Base-by-base conservation (phyloP, 2,888 invertebrate species). In the Archips crataeganus region DNA sequence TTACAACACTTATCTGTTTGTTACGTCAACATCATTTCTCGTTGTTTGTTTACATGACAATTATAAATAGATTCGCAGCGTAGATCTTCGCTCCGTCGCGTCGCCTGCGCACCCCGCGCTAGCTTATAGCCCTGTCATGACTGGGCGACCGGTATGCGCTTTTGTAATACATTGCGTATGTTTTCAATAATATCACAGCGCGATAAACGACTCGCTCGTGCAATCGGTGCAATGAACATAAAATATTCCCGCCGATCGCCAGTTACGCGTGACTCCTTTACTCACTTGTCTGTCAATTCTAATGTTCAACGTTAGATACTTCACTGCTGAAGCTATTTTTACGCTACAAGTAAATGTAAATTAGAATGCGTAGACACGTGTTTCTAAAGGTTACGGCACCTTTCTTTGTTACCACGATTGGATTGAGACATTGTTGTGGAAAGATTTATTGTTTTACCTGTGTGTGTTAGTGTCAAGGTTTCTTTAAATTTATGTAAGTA, bases 21-120 rank as follows among this genome's bases (percentile, higher is more conserved):
- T 63, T 47, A 64, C 51, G 45, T 70, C 70, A 74, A 67, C n/a
- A 42, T 64, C 74, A 70, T 65, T 70, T 23, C 65, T 49, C 64
- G 59, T 67, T 67, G 60, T 71, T 71, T 71, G 64, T 75, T 75
- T 75, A 71, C 70, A 59, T 32, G 57, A 34, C 42, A 34, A 8
- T 34, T 60, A 71, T 64, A 71, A 68, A 75, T 75, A 75, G 59
- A 71, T 69, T 60, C 23, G 36, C 64, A 65, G 64, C 64, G 36
- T 61, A 32, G 72, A 68, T 63, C 61, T 45, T 67, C 57, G 15
- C 62, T 45, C 61, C 6, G 42, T 49, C 71, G 32, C 45, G 42
- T 45, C 67, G 57, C 57, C 36, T n/a, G 64, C 49, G 69, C 64
- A 64, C 51, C 32, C 13, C 23, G 39, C 8, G 39, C 51, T 36